Evolutionary conservation across 2,888 invertebrate genomes (phyloP).

Genomic region (Leucania comma): DNA sequence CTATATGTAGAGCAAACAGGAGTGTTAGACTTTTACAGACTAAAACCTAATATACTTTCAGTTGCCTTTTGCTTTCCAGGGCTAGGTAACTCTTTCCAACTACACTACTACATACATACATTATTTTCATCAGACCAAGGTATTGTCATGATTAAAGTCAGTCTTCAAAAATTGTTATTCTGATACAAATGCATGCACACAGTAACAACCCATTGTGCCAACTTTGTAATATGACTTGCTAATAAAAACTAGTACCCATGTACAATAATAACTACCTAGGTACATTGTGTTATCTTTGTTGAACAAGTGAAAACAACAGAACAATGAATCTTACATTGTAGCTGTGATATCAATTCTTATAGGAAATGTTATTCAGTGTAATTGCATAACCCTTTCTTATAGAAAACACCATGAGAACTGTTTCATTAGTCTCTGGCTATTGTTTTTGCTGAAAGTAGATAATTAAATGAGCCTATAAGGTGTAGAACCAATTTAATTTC

Average conservation of each 20-base stretch:
- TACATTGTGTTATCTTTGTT: slow-evolving; percentile 31
- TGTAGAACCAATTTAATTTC: neutral
- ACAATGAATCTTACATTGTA: slow-evolving; percentile 43
- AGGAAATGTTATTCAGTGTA: slow-evolving; percentile 31
- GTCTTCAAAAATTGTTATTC: slow-evolving; percentile 19
- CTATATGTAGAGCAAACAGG: too few species aligned
- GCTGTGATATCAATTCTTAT: slow-evolving; percentile 27
- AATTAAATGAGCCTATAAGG: neutral
- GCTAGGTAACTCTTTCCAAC: too few species aligned
- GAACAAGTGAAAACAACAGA: slow-evolving; percentile 47
- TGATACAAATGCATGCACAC: slow-evolving; percentile 7
- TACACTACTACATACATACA: too few species aligned
- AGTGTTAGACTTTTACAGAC: too few species aligned
- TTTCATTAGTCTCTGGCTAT: slow-evolving; percentile 44
- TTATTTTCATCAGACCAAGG: too few species aligned
- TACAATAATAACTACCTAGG: slow-evolving; percentile 7
- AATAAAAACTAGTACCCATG: slow-evolving; percentile 32
- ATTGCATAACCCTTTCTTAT: slow-evolving; percentile 43
- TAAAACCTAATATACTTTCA: too few species aligned
- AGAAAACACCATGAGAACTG: slow-evolving; percentile 59
- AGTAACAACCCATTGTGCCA: slow-evolving; percentile 38
- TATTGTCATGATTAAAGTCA: slow-evolving; percentile 1
- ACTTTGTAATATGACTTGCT: slow-evolving; percentile 36
- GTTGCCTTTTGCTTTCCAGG: too few species aligned
- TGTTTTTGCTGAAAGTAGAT: slow-evolving; percentile 30